phyloP scores from a whole-genome alignment of 1,140 invertebrate species.

The Scaptomyza hsui region DNA sequence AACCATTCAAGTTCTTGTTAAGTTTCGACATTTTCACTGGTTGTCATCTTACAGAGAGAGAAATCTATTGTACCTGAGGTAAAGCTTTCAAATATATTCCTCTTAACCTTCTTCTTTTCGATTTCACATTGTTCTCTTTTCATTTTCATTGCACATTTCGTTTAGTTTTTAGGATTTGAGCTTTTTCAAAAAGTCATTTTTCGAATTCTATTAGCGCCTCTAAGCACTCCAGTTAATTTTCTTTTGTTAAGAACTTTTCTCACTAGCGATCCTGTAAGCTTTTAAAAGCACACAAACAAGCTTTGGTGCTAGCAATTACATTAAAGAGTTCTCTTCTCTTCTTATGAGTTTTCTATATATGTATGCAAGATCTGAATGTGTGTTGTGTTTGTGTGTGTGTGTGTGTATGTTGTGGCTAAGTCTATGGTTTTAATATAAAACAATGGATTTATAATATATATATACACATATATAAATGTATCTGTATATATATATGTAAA shows the following conservation, averaged over 20 bases:
- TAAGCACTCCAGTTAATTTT: background rate
- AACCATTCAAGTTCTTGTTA: background rate
- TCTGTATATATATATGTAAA: background rate
- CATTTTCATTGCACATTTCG: background rate
- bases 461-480: background rate
- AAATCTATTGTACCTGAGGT: conserved; percentile 10
- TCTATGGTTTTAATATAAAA: conserved; percentile 81
- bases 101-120: background rate
- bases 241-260: background rate
- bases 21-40: background rate
- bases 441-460: conserved; percentile 46
- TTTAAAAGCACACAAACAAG: background rate
- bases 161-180: background rate
- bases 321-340: background rate
- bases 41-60: background rate
- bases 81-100: conserved; percentile 1
- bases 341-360: conserved; percentile 9
- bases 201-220: background rate
- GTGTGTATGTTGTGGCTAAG: conserved; percentile 32
- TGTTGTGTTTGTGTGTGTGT: conserved; percentile 24
- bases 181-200: too few species aligned
- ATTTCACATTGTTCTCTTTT: background rate
- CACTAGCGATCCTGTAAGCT: background rate
- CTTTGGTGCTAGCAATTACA: background rate
- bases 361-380: conserved; percentile 3